Evolutionary conservation across 2,797 vertebrate genomes (phyloP).

Genomic region (Fistularia commersonii): DNA sequence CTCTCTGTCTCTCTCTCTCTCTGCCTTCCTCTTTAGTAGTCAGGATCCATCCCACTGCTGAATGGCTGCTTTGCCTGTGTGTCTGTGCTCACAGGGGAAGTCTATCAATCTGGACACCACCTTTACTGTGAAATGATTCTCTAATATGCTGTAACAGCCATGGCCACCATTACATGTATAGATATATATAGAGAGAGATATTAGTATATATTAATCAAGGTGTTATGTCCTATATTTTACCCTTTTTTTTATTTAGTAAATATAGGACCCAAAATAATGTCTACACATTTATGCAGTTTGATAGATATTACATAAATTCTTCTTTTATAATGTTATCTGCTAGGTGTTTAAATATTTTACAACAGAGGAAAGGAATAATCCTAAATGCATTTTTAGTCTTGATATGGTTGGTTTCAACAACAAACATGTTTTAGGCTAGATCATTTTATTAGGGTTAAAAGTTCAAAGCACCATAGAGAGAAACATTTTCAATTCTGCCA

Average conservation of each 20-base stretch:
- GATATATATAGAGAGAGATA: too few species aligned
- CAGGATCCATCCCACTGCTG: constrained; percentile 84
- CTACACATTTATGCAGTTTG: too few species aligned
- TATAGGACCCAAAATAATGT: too few species aligned
- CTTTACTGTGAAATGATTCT: constrained; percentile 44
- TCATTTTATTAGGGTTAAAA: constrained; percentile 58
- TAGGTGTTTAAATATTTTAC: too few species aligned
- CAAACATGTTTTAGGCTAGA: not conserved
- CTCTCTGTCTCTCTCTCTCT: constrained; percentile 42
- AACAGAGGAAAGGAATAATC: not conserved
- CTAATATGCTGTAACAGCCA: constrained; percentile 31
- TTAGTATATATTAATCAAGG: too few species aligned
- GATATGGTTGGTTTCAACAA: not conserved
- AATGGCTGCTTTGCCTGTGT: constrained; percentile 76
- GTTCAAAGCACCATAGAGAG: constrained; percentile 45
- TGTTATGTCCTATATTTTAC: too few species aligned
- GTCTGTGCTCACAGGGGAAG: constrained; percentile 65
- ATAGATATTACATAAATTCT: too few species aligned
- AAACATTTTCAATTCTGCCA: constrained; percentile 52
- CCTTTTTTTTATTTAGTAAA: too few species aligned
- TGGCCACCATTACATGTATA: too few species aligned
- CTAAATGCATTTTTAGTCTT: not conserved
- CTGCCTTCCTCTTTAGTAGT: constrained; percentile 82
- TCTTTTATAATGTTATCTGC: too few species aligned
- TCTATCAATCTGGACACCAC: constrained; percentile 62